These are phyloP conservation scores for Ptilorrhoa leucosticta DNA, from an alignment of 2,113 vertebrate genomes.

Conservation along the genomic window DNA sequence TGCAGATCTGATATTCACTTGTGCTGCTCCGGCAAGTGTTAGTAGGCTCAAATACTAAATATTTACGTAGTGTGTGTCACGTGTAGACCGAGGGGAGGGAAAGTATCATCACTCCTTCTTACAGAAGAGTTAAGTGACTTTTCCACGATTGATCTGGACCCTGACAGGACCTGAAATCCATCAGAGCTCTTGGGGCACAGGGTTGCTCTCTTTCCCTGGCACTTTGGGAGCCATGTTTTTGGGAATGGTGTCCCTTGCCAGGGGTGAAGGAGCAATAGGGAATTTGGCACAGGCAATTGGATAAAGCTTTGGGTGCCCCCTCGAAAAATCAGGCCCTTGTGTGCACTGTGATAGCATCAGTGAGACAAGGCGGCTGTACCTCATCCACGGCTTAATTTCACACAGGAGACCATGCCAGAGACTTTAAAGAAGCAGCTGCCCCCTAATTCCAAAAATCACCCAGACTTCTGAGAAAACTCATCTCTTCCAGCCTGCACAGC, in stretches of 20 bases:
- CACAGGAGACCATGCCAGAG: not conserved
- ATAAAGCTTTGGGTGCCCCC: not conserved
- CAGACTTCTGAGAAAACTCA: not conserved
- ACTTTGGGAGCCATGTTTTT: not conserved
- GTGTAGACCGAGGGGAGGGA: not conserved
- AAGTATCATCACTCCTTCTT: not conserved
- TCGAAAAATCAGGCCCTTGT: not conserved
- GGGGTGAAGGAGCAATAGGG: not conserved
- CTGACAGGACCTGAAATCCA: not conserved
- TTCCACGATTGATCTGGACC: not conserved
- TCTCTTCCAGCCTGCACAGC: not conserved
- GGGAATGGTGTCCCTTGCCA: not conserved
- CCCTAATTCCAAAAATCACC: not conserved
- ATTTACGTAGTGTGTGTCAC: constrained; percentile 16
- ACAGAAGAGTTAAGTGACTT: not conserved
- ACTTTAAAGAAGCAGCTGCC: constrained; percentile 38
- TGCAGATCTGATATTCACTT: constrained; percentile 53
- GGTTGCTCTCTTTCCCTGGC: not conserved
- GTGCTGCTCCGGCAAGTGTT: not conserved
- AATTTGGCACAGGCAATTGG: not conserved
- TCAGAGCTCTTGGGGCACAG: not conserved
- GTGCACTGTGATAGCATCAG: not conserved
- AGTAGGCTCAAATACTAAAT: constrained; percentile 51
- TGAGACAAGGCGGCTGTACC: not conserved
- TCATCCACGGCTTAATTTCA: not conserved